phyloP scores from a whole-genome alignment of 2,113 vertebrate genomes.

The Shinisaurus crocodilurus region DNA sequence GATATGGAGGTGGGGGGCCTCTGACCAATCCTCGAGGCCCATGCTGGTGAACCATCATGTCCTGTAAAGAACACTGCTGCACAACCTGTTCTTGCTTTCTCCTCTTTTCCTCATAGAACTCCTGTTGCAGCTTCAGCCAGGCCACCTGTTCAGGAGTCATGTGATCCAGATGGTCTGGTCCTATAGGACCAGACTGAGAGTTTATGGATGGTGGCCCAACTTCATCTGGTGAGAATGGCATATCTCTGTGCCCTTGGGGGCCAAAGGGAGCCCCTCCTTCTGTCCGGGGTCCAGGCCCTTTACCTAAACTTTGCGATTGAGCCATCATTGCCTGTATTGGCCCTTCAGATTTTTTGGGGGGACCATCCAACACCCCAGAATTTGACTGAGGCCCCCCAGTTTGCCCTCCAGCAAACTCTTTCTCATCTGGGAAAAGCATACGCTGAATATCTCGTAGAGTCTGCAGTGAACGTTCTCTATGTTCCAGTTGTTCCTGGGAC shows the following conservation, averaged over 20 bases:
- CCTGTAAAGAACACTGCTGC: slow-evolving; percentile 94
- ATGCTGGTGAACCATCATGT: slow-evolving; percentile 97
- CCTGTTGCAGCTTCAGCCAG: slow-evolving; percentile 97
- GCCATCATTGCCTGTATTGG: slow-evolving; percentile 97
- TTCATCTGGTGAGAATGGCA: slow-evolving; percentile 96
- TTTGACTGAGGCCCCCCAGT: slow-evolving; percentile 82
- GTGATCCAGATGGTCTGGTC: slow-evolving; percentile 91
- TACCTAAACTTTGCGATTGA: slow-evolving; percentile 95
- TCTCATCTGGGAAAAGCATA: slow-evolving; percentile 98
- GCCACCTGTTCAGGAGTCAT: slow-evolving; percentile 99
- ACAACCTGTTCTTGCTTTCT: slow-evolving; percentile 95
- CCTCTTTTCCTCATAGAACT: slow-evolving; percentile 97
- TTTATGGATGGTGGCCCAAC: slow-evolving; percentile 90
- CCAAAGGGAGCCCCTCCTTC: slow-evolving; percentile 90
- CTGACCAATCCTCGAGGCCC: slow-evolving; percentile 93
- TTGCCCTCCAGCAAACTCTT: slow-evolving; percentile 85
- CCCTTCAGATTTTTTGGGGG: slow-evolving; percentile 90
- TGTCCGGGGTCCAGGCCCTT: slow-evolving; percentile 88
- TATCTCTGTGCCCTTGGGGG: slow-evolving; percentile 92
- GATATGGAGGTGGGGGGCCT: slow-evolving; percentile 95
- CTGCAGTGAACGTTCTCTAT: slow-evolving; percentile 95
- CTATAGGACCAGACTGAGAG: slow-evolving; percentile 83
- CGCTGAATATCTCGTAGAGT: slow-evolving; percentile 97
- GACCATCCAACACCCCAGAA: slow-evolving; percentile 83
- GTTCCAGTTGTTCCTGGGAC: slow-evolving; percentile 97